A percentile compares a stretch with the other conserved stretches of the same genome.
Conservation (phyloP, 1,140 invertebrate species). For the Epicauta chinensis region DNA sequence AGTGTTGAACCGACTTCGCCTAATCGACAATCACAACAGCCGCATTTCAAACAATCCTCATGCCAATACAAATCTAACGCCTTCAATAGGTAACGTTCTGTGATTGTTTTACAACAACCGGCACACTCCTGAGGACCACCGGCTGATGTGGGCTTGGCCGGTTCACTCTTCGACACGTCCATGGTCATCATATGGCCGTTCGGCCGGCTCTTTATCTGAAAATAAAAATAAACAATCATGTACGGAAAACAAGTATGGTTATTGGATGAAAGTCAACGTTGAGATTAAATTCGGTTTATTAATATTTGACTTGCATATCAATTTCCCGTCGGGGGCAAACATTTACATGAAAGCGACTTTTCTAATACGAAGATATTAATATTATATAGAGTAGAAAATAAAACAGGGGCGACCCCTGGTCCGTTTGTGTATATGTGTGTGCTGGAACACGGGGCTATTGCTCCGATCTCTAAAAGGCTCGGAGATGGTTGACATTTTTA, state of each 20-base stretch:
- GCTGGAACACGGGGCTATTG: too few species aligned
- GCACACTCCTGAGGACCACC: conserved; percentile 63
- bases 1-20: conserved; percentile 97
- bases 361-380: conserved; percentile 28
- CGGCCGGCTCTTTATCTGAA: conserved; percentile 39
- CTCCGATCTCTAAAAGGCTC: not conserved
- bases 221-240: conserved; percentile 23
- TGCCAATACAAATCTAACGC: conserved; percentile 94
- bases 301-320: conserved; percentile 21
- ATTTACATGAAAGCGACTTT: conserved; percentile 26
- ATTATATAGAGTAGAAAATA: conserved; percentile 26
- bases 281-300: conserved; percentile 16
- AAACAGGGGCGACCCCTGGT: conserved; percentile 22
- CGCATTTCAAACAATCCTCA: conserved; percentile 96
- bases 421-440: not conserved
- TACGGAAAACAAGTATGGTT: too few species aligned
- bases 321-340: conserved; percentile 22
- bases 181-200: conserved; percentile 58
- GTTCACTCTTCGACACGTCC: conserved; percentile 63
- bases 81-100: conserved; percentile 74
- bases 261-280: not conserved
- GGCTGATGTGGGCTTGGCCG: conserved; percentile 36
- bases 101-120: conserved; percentile 80
- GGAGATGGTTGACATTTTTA: conserved; percentile 37
- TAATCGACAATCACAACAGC: conserved; percentile 92